Evolutionary conservation across 1,140 invertebrate species (phyloP), one percentile per base, ranked within the genome.

Genomic region (Sinella curviseta): DNA sequence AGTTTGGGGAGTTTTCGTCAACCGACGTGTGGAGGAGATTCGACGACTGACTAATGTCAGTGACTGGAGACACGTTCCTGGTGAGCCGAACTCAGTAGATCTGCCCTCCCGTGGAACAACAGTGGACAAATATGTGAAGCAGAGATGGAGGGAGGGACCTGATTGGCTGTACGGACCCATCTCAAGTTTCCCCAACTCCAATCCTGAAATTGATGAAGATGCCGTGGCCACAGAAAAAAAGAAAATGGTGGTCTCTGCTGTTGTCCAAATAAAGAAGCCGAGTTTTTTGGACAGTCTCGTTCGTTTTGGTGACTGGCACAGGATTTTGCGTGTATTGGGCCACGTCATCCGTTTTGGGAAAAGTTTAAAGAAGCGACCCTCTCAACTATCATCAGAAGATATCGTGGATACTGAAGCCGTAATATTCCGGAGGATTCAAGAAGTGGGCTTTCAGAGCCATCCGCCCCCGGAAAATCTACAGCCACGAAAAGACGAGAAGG

Each of bases 401-500:
- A 20, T 48, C 8, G 8, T 12, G 39, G 39, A 48, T 8, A 20
- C 39, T 48, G 39, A 48, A 20, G 8, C 20, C 8, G 39, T 48
- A 20, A 20, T 48, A 20, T 48, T 48, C 39, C 8, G 20, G 39
- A 8, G 20, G 8, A 48, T 48, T 48, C 39, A 48, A 48, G n/a
- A n/a, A n/a, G 20, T 20, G 39, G 39, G 20, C 39, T 12, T 48
- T 20, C 8, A 48, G 39, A 48, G 20, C 8, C 8, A 48, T 8
- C 8, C 8, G 8, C 20, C 20, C 8, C 39, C 39, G 20, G 20
- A 48, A 20, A 20, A 20, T 12, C 20, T 48, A 48, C 8, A 48
- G 20, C 39, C 20, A 48, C 8, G 39, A 48, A 48, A 70, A 70
- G 65, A 74, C 20, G 34, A 36, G 17, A 34, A 65, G 67, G 79